Percentiles rank a stretch among this genome's conserved stretches.
Conservation (phyloP, 2,797 vertebrate species). For the Coregonus ussuriensis region DNA sequence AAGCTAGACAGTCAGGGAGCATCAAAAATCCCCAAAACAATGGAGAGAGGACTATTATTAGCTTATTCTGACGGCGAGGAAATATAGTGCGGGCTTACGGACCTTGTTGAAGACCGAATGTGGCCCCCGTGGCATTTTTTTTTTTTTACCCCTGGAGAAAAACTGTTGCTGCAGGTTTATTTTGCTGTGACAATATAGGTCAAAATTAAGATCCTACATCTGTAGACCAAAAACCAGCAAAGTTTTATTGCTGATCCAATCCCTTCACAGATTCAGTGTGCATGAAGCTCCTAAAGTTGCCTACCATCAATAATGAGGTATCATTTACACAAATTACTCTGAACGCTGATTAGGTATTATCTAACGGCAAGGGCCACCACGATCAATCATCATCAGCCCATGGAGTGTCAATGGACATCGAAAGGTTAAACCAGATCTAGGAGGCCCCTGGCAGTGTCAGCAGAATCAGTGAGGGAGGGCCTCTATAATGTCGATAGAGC, state of each 20-base stretch:
- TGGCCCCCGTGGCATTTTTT: too few relatives aligned
- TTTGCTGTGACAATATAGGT: too few relatives aligned
- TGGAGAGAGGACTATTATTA: too few relatives aligned
- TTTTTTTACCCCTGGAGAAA: too few relatives aligned
- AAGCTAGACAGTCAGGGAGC: too few relatives aligned
- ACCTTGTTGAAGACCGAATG: too few relatives aligned
- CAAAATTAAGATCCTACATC: too few relatives aligned
- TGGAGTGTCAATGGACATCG: slow-evolving; percentile 84
- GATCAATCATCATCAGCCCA: slow-evolving; percentile 91
- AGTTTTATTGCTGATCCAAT: slow-evolving; percentile 79
- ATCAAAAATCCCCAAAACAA: too few relatives aligned
- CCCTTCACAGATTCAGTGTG: slow-evolving; percentile 72
- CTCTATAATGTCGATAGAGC: slow-evolving; percentile 88
- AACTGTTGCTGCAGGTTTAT: too few relatives aligned
- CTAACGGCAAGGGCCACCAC: slow-evolving; percentile 88
- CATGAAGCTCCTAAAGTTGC: slow-evolving; percentile 81
- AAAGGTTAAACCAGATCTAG: slow-evolving; percentile 94
- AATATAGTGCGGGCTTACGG: too few relatives aligned
- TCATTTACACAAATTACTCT: slow-evolving; percentile 96
- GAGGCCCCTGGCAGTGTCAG: slow-evolving; percentile 87
- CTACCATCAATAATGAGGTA: slow-evolving; percentile 90
- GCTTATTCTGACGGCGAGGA: too few relatives aligned
- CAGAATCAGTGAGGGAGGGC: slow-evolving; percentile 91
- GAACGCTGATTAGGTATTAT: slow-evolving; percentile 96
- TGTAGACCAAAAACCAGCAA: slow-evolving; percentile 46